These are phyloP conservation scores for Mongoloraphidia duomilia DNA, from an alignment of 2,888 invertebrate species.

Conservation along the genomic window DNA sequence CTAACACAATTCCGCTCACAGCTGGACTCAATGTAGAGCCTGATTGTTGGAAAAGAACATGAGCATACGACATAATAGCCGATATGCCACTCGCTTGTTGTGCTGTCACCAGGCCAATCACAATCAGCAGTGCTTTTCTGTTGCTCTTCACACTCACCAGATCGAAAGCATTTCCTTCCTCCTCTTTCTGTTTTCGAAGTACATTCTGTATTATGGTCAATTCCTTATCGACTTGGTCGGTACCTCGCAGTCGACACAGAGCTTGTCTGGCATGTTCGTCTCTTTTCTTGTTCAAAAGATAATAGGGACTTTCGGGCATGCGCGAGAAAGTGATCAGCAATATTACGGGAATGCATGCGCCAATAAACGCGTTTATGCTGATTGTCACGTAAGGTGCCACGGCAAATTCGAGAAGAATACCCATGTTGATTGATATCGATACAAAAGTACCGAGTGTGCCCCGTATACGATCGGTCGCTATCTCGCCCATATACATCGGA, in stretches of 20 bases:
- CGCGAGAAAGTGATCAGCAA: conserved; percentile 38
- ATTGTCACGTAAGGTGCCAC: conserved; percentile 39
- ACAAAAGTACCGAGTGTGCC: conserved; percentile 37
- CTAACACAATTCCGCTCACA: background rate
- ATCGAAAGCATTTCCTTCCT: conserved; percentile 34
- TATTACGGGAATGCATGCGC: conserved; percentile 36
- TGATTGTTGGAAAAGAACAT: conserved; percentile 36
- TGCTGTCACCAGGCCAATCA: conserved; percentile 36
- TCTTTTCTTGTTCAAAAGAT: conserved; percentile 1
- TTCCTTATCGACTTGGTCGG: conserved; percentile 20
- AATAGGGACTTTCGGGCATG: conserved; percentile 35
- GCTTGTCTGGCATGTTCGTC: conserved; percentile 19
- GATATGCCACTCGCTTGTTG: conserved; percentile 44
- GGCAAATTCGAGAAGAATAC: conserved; percentile 40
- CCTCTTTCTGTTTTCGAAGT: conserved; percentile 36
- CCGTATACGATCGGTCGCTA: conserved; percentile 6
- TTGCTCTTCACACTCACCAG: conserved; percentile 35
- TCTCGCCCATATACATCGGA: conserved; percentile 9
- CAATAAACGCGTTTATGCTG: conserved; percentile 33
- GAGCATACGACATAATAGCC: conserved; percentile 39
- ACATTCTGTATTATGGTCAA: conserved; percentile 28
- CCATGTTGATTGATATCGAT: conserved; percentile 39
- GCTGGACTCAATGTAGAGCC: conserved; percentile 7
- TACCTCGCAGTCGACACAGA: conserved; percentile 38
- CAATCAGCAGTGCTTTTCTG: conserved; percentile 42